Evolutionary conservation across 2,113 vertebrate species (phyloP), one percentile per base, ranked within the genome.

Genomic region (Myxocyprinus asiaticus): DNA sequence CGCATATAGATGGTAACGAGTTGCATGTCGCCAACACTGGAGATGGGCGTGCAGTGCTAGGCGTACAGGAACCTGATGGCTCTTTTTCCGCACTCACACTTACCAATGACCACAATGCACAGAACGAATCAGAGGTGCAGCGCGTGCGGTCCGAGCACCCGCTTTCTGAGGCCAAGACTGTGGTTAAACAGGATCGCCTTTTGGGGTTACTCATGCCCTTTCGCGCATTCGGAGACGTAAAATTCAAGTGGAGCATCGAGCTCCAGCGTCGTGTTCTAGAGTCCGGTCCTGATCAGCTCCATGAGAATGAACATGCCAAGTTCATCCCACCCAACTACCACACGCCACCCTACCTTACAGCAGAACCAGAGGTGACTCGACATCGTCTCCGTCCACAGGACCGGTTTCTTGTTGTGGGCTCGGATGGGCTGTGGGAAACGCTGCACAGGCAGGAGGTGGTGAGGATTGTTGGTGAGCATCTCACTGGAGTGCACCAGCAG

Each of bases 201-300:
- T 93, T 99, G 3, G 96, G 96, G 76, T 89, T 98, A 51, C 90
- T 99, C 81, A 99, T 99, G 98, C 98, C 98, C 2, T 97, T 99
- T 80, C 94, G 98, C 63, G 98, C 98, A 0, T 99, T 99, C 53
- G 98, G 98, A 15, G 98, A 99, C 2, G 98, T 99, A 42, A 99
- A 99, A 87, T 99, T 99, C 90, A 99, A 99, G 82, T 99, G 98
- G 98, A 95, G 96, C 87, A 98, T 98, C 76, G 98, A 99, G 33
- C 92, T 99, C 70, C 98, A 99, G 89, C 97, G 96, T 84, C 88
- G 95, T 7, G 97, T 99, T 56, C 84, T 99, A 67, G 98, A 99
- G 88, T 96, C 97, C 0, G 97, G 98, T 78, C 98, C 98, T 0
- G 98, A 99, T 90, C 96, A 98, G 88, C 90, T 99, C 78, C 96